Evolutionary conservation across 1,140 invertebrate genomes (phyloP), one percentile per base, ranked within the genome.

Genomic region (Dinothrombium tinctorium): DNA sequence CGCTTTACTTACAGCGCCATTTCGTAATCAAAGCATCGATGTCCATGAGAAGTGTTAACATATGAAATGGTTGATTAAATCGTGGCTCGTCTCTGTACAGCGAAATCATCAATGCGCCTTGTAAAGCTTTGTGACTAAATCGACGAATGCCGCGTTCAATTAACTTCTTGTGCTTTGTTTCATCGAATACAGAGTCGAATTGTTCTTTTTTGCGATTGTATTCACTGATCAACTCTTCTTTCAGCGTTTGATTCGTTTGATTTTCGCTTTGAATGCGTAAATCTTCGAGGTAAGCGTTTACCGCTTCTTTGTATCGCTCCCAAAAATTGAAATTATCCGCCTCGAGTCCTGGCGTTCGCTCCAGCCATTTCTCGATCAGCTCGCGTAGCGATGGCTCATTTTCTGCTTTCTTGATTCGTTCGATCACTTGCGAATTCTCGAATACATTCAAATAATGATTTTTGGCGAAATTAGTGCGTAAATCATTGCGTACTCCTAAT

Each of bases 1-100:
- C 2, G 4, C 19, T 20, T 11, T 39, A 67, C 76, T 76, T 69
- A 96, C 90, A 95, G 63, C 92, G 69, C 92, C 92, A 98, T 62
- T 96, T 96, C n/a, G 87, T 95, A 47, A 98, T 82, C 36, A 94
- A 64, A 2, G 86, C 84, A 63, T 98, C 92, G 24, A 98, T 90
- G 56, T 98, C 89, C 80, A 94, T 94, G 2, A 98, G 68, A 4
- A 84, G 64, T 0, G 73, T 81, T 1, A 98, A 64, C 37, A 98
- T 69, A 58, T 94, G 87, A 65, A 90, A 86, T 0, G 90, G 87
- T 56, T 94, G 84, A 49, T 82, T 87, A 61, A 96, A 98, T 19
- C 87, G 66, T 0, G 89, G 83, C 59, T 95, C 83, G 51, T 96
- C 86, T 12, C 87, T 63, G 58, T 98, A 95, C 48, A 94, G 74